Base-by-base conservation (phyloP, 2,797 vertebrate genomes). In the Anabacerthia variegaticeps region DNA sequence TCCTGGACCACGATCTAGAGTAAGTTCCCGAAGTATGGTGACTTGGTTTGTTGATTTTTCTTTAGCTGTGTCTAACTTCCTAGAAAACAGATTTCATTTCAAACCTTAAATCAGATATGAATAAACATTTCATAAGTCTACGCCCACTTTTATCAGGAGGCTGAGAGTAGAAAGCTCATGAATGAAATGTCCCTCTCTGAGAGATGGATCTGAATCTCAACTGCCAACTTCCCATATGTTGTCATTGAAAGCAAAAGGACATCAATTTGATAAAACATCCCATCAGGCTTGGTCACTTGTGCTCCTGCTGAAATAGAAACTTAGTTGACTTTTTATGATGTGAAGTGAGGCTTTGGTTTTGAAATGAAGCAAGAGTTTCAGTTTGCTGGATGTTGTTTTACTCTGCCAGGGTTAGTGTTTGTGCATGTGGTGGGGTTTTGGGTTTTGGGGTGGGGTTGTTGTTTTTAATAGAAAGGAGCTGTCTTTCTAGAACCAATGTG, bases 1-100 rank as follows among this genome's bases (percentile, higher is more conserved):
- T 83, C 99, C 99, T 9, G 99, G 99, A 34, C 99, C 99, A 36
- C 97, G 97, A 92, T 99, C 99, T 79, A 97, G 91, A 95, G 98
- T 98, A 93, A 97, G 98, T 94, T 55, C 23, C 32, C 10, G 19
- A 82, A 65, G 26, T 28, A 10, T 5, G 51, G 20, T 21, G 39
- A 4, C 28, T 68, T 61, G 14, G 9, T 28, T 69, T 56, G 9
- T 41, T 14, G 39, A 14, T 71, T 55, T 20, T 74, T 5, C 26
- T 86, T 49, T 32, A 67, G 8, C 14, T 54, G 7, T 63, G 13
- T 84, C 76, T 76, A 23, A 56, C 68, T 78, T 84, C 30, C 10
- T 88, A 55, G 69, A 52, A 81, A 84, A n/a, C n/a, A 78, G 46
- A 65, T 86, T 39, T 81, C 1, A 30, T 86, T 94, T 56, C 51